Evolutionary conservation across 2,797 vertebrate species (phyloP), one percentile per base, ranked within the genome.

Genomic region (Sternarchorhynchus goeldii): DNA sequence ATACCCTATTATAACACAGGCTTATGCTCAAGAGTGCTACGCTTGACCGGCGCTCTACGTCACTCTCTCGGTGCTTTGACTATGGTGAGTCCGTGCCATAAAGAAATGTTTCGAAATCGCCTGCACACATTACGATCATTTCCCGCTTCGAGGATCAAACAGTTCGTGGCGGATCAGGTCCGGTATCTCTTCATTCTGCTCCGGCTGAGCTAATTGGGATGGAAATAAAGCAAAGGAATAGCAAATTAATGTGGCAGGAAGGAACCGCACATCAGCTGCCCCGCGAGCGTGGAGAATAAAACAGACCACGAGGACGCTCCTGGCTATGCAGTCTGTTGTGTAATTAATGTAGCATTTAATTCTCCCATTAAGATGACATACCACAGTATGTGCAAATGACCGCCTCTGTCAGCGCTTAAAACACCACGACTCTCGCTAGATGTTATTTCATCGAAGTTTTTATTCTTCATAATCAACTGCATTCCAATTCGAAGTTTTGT

Each of bases 331-430:
- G 75, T 79, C 79, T 82, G 75, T 83, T 88, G 82, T 84, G 75
- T 85, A 83, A 88, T 88, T 88, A 76, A 86, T 88, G 85, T 80
- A 84, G 77, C 73, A 83, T 85, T 82, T 74, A 79, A 80, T 77
- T 79, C 80, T 77, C 84, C 73, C 73, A 80, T 85, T 79, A 84
- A 82, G 79, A 72, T 78, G 82, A 78, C 87, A 86, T 79, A 81
- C 72, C 75, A 77, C 69, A 74, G 63, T 57, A 36, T 76, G 64
- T 69, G 41, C 39, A 78, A 62, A 82, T 32, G 69, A 62, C 77
- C 75, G 74, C 63, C 67, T 67, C 58, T 81, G 65, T 73, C 70
- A 72, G 66, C 45, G 67, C 45, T 59, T 55, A 75, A 39, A 63
- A 17, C 53, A 34, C 20, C 31, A 75, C 20, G 12, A 50, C 18